Evolutionary conservation across 2,113 vertebrate genomes (phyloP), one percentile per base, ranked within the genome.

Genomic region (Eptatretus burgeri): DNA sequence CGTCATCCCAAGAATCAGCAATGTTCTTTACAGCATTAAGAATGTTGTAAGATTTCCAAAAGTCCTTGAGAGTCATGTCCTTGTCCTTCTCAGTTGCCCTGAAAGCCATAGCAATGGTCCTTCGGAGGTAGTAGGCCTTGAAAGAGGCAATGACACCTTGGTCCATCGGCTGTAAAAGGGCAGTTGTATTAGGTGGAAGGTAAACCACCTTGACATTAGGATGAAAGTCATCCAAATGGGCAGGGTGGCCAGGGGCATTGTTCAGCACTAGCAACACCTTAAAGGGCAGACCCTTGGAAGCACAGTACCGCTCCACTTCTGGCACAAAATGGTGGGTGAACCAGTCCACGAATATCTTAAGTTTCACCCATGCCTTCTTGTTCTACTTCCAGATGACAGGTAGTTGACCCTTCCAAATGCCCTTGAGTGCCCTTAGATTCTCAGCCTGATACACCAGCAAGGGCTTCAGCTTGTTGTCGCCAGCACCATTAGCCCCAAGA

Each of bases 211-310:
- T 62, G 5, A 67, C 5, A 7, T 63, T 63, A 51, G 41, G 49
- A 19, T 62, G 64, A 49, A 68, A 62, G 19, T 62, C 8, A 1
- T 63, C 66, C 64, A 67, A 13, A 49, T 63, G 66, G 5, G 53
- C 14, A 11, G 66, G 65, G 50, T 68, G 66, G 51, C 66, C 65
- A 1, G 66, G 66, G 2, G 62, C 63, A 2, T 5, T 65, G 66
- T 69, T 64, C 41, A 71, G 56, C 19, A 70, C 52, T 18, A 71
- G 65, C 63, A 71, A n/a, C 5, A 66, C 63, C 67, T 66, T 70
- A 62, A 67, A 66, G 19, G 66, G 17, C 19, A 70, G 64, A 9
- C 66, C 63, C 51, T 67, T 66, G 51, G 62, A 63, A 50, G 51
- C 63, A 64, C 65, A 66, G 62, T 68, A 65, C n/a, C 68, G 65